phyloP scores from a whole-genome alignment of 2,797 vertebrate genomes.

The Darevskia mixta region DNA sequence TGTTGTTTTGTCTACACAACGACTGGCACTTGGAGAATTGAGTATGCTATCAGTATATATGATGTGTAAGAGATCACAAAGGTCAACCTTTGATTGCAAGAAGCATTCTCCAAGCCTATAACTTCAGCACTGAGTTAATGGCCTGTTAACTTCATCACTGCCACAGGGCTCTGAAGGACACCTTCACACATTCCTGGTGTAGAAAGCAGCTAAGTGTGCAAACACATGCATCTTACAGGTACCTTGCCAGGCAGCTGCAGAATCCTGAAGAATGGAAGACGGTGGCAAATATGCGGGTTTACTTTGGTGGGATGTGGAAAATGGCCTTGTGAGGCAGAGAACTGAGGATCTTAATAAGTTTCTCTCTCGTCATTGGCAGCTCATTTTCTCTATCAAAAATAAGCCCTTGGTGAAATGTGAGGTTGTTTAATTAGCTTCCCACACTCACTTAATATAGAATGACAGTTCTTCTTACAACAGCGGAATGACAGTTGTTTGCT shows the following conservation, averaged over 20 bases:
- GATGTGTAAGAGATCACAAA: too few relatives aligned
- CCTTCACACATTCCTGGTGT: background rate
- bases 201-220: background rate
- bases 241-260: background rate
- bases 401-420: background rate
- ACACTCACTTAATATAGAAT: background rate
- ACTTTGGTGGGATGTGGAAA: background rate
- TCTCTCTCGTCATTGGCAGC: background rate
- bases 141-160: too few relatives aligned
- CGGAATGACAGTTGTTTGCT: rapidly evolving
- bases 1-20: too few relatives aligned
- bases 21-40: too few relatives aligned
- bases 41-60: too few relatives aligned
- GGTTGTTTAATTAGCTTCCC: background rate
- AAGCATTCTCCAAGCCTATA: background rate
- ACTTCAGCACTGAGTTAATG: background rate
- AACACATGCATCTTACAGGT: background rate
- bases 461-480: background rate
- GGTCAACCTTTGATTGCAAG: too few relatives aligned
- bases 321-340: background rate
- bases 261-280: too few relatives aligned
- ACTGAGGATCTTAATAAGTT: background rate
- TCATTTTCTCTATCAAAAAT: background rate
- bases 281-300: background rate
- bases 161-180: background rate